Evolutionary conservation across 2,888 invertebrate genomes (phyloP).

Genomic region (Noctua comes): DNA sequence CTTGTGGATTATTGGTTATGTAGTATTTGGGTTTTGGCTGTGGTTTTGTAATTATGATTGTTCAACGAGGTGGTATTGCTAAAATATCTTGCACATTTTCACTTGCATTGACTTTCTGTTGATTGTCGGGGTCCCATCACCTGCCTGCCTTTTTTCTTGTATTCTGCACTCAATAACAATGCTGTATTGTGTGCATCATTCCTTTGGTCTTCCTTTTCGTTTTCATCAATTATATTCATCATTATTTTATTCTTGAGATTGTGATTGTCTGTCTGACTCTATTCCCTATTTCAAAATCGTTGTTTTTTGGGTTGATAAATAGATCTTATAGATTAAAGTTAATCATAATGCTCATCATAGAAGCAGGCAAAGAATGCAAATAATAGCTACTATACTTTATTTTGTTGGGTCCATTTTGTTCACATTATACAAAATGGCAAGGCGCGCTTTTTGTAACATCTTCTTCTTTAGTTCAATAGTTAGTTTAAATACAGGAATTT

Average conservation of each 20-base stretch:
- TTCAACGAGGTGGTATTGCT: not conserved
- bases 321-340: not conserved
- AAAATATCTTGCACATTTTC: not conserved
- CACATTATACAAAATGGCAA: constrained; percentile 1
- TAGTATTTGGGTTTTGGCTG: constrained; percentile 18
- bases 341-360: not conserved
- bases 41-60: constrained; percentile 10
- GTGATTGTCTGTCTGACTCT: not conserved
- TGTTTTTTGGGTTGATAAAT: not conserved
- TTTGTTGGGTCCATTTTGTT: not conserved
- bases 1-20: constrained; percentile 25
- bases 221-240: not conserved
- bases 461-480: not conserved
- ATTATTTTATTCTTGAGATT: not conserved
- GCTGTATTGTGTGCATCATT: no score
- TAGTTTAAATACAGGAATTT: constrained; percentile 6
- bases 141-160: no score
- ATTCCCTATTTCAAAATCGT: not conserved
- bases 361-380: not conserved
- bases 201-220: not conserved
- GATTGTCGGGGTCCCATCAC: not conserved
- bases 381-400: not conserved
- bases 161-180: no score
- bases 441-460: not conserved
- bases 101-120: not conserved